Evolutionary conservation across 2,888 invertebrate genomes (phyloP), one percentile per base, ranked within the genome.

Genomic region (Cloeon dipterum): DNA sequence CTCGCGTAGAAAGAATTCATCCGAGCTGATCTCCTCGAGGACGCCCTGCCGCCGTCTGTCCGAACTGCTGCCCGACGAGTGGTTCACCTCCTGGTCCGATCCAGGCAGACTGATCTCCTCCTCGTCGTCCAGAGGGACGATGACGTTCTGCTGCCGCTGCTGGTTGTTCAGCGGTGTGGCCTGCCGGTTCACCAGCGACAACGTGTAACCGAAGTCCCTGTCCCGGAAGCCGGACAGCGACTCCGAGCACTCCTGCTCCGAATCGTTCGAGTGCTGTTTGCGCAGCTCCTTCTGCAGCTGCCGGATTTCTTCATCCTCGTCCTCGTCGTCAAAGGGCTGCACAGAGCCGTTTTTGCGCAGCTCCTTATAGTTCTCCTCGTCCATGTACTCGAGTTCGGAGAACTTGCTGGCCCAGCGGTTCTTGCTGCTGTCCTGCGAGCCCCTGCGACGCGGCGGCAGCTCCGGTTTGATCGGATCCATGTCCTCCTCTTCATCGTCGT

Each of bases 11-110:
- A 82, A 81, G 61, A 83, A 85, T 59, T 85, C 82, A 55, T 85
- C 83, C 32, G 79, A 77, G 51, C 82, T 74, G 44, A 83, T 77
- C 60, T 83, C 81, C 58, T 83, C 83, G 48, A 85, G 67, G 3
- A 79, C 74, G 1, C 73, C 72, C 36, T 64, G 65, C 36, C 68
- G 59, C 18, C 61, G 54, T 7, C 60, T 49, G 32, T 63, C 65
- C 20, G 57, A 55, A 0, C 70, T 70, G 43, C 70, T 70, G 2
- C 66, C 66, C 2, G 69, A 68, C 1, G 70, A 71, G 38, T 65
- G 66, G 2, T 56, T 58, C 41, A 66, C 50, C 34, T 58, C 68
- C 35, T 61, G 61, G 41, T 61, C 58, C 1, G 60, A 56, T 25
- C 39, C 42, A 1, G 34, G 36, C 4, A 40, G 23, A 26, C 43